Conservation (phyloP, 2,113 vertebrate species). For the Xenopus borealis region DNA sequence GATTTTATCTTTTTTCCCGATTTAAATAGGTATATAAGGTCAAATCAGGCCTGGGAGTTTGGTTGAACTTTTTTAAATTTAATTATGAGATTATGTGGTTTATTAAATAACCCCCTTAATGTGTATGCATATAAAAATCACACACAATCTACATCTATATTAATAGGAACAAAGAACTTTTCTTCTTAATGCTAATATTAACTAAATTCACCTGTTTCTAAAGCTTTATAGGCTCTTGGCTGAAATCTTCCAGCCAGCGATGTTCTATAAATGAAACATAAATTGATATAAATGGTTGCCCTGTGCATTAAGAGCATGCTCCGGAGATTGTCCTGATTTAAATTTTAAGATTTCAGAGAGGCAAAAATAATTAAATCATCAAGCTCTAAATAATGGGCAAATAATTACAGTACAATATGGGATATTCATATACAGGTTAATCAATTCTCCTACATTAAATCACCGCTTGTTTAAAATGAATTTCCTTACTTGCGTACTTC, state of each 20-base stretch:
- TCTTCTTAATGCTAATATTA: too few relatives aligned
- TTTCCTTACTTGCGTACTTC: not conserved
- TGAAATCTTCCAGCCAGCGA: not conserved
- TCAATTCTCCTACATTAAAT: slow-evolving; percentile 5
- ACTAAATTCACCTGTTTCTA: not conserved
- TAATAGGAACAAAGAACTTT: too few relatives aligned
- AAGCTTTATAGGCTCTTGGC: not conserved
- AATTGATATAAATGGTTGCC: not conserved
- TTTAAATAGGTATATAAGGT: too few relatives aligned
- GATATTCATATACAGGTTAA: slow-evolving; percentile 15
- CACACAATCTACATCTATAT: too few relatives aligned
- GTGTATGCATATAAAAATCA: too few relatives aligned
- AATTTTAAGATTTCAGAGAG: slow-evolving; percentile 2
- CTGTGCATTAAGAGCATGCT: slow-evolving; percentile 5
- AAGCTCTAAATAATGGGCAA: slow-evolving; percentile 11
- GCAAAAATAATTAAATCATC: slow-evolving; percentile 7
- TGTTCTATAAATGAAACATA: slow-evolving; percentile 4
- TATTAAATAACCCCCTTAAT: too few relatives aligned
- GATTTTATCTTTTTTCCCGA: too few relatives aligned
- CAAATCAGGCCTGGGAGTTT: too few relatives aligned
- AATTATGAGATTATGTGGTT: too few relatives aligned
- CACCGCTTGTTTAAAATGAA: not conserved
- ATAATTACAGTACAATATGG: slow-evolving; percentile 7
- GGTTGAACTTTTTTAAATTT: too few relatives aligned
- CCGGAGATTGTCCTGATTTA: slow-evolving; percentile 1